Evolutionary conservation across 2,113 vertebrate genomes (phyloP).

Genomic region (Phalacrocorax pelagicus): DNA sequence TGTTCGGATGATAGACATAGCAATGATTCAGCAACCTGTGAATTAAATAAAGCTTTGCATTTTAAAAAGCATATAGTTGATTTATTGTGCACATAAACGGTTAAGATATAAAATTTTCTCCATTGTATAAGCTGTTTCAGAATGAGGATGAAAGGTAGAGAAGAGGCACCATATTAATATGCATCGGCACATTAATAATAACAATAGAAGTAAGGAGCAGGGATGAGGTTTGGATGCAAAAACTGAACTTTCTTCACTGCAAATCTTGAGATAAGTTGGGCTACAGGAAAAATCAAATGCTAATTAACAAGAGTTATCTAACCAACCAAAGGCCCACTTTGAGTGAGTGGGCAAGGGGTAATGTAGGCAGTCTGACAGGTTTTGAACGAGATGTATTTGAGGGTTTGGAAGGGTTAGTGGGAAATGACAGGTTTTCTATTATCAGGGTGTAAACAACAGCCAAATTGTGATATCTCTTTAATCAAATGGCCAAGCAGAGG

Average conservation of each 20-base stretch:
- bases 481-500: not conserved
- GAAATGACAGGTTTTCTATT: not conserved
- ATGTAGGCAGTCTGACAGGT: not conserved
- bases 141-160: not conserved
- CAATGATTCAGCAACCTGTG: not conserved
- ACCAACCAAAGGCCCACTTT: not conserved
- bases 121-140: not conserved
- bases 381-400: not conserved
- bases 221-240: not conserved
- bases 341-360: not conserved
- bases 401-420: not conserved
- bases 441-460: not conserved
- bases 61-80: not conserved
- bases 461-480: not conserved
- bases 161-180: not conserved
- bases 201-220: not conserved
- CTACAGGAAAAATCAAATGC: not conserved
- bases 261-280: not conserved
- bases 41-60: not conserved
- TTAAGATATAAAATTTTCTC: not conserved
- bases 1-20: not conserved
- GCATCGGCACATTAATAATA: not conserved
- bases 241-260: not conserved
- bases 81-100: not conserved
- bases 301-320: not conserved